Conservation (phyloP, 2,113 vertebrate species). For the Corythornis cristatus region DNA sequence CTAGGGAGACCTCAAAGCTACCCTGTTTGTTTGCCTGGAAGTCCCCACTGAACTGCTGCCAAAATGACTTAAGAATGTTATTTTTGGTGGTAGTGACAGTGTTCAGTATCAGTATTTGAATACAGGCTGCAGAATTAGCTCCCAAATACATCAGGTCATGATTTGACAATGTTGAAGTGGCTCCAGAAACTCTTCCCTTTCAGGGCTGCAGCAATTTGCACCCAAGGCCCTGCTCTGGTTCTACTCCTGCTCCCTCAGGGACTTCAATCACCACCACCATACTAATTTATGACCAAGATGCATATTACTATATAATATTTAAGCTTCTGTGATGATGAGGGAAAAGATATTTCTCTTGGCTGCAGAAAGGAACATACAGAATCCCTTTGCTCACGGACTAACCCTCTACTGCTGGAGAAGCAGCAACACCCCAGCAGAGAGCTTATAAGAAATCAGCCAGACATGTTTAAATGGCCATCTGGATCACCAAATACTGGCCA, state of each 20-base stretch:
- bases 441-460: background rate
- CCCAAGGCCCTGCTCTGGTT: background rate
- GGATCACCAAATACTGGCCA: conserved; percentile 37
- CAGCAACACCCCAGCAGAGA: background rate
- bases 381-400: background rate
- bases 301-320: background rate
- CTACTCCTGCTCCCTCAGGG: background rate
- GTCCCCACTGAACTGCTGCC: background rate
- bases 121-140: background rate
- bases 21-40: background rate
- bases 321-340: background rate
- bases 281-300: background rate
- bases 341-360: background rate
- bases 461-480: background rate
- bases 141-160: background rate
- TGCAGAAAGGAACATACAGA: background rate
- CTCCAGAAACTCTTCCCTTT: background rate
- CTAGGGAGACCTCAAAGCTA: background rate
- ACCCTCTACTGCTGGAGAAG: background rate
- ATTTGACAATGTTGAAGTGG: background rate
- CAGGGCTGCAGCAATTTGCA: background rate
- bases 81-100: background rate
- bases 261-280: background rate
- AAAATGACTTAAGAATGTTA: background rate
- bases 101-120: background rate